Percentiles rank a stretch among this genome's conserved stretches.
Evolutionary conservation across 2,888 invertebrate species (phyloP).

Genomic region (Mimachlamys varia): DNA sequence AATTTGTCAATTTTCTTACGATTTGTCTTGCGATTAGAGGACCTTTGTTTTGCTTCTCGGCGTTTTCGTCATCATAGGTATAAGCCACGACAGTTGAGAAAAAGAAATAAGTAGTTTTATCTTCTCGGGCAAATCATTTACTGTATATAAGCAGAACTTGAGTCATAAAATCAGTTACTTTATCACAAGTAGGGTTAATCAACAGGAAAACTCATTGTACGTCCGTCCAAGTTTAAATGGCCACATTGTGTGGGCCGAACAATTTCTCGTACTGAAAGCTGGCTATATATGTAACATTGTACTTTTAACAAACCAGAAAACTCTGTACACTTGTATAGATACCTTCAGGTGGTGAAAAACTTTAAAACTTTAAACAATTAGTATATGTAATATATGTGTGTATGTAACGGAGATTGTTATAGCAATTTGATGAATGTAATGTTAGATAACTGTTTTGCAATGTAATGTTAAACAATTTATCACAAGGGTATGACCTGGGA

Average conservation of each 20-base stretch:
- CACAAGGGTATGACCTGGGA: too few relatives aligned
- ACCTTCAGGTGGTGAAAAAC: too few relatives aligned
- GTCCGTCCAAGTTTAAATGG: not conserved
- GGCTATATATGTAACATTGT: not conserved
- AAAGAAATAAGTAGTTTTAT: slow-evolving; percentile 31
- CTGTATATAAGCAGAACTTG: not conserved
- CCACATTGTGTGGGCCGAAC: not conserved
- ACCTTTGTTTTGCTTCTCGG: not conserved
- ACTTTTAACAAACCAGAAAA: not conserved
- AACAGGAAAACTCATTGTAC: not conserved
- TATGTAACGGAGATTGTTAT: too few relatives aligned
- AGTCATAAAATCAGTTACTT: slow-evolving; percentile 1
- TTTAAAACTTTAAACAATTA: too few relatives aligned
- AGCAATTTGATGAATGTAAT: too few relatives aligned
- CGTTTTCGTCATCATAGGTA: not conserved
- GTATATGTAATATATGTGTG: too few relatives aligned
- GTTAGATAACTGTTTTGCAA: too few relatives aligned
- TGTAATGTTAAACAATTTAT: too few relatives aligned
- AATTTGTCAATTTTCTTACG: slow-evolving; percentile 14
- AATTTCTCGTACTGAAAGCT: not conserved
- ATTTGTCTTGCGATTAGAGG: not conserved
- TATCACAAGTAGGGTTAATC: not conserved
- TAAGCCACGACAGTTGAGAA: not conserved
- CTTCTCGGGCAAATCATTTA: not conserved
- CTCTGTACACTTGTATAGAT: not conserved